A percentile compares a stretch with the other conserved stretches of the same genome.
Conservation (phyloP, 2,113 vertebrate genomes). For the Dendropsophus ebraccatus region DNA sequence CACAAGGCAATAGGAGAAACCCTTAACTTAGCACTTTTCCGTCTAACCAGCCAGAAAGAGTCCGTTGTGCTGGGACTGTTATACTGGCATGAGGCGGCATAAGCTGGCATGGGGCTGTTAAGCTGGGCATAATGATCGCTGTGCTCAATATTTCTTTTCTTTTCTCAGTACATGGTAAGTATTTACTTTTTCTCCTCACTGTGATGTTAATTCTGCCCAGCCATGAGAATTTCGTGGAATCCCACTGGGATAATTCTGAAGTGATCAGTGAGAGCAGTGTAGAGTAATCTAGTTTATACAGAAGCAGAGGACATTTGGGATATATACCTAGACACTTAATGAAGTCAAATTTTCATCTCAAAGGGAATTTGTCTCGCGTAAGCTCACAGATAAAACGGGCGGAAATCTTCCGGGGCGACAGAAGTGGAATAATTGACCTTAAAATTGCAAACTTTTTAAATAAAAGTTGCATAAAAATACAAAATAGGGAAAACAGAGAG, state of each 20-base stretch:
- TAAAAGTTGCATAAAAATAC: neutral
- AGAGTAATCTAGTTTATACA: conserved; percentile 27
- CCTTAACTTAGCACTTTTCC: neutral
- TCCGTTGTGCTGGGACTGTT: neutral
- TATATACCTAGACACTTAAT: conserved; percentile 25
- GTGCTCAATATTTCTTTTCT: conserved; percentile 21
- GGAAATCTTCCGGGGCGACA: neutral
- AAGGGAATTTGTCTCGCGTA: conserved; percentile 6
- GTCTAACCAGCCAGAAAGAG: neutral
- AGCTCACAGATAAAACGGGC: neutral
- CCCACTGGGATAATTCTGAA: conserved; percentile 25
- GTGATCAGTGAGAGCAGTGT: conserved; percentile 25
- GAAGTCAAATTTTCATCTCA: conserved; percentile 33
- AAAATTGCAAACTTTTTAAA: neutral
- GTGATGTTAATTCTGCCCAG: conserved; percentile 31
- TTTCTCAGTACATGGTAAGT: conserved; percentile 19
- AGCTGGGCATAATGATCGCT: conserved; percentile 20
- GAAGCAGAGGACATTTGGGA: conserved; percentile 26
- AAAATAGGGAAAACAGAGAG: neutral
- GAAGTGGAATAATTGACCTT: neutral
- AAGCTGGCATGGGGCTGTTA: conserved; percentile 19
- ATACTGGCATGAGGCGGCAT: conserved; percentile 6
- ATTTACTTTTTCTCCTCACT: conserved; percentile 32
- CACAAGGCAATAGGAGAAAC: neutral
- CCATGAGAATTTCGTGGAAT: conserved; percentile 21